Evolutionary conservation across 2,113 vertebrate genomes (phyloP).

Genomic region (Mormyrus lacerda): DNA sequence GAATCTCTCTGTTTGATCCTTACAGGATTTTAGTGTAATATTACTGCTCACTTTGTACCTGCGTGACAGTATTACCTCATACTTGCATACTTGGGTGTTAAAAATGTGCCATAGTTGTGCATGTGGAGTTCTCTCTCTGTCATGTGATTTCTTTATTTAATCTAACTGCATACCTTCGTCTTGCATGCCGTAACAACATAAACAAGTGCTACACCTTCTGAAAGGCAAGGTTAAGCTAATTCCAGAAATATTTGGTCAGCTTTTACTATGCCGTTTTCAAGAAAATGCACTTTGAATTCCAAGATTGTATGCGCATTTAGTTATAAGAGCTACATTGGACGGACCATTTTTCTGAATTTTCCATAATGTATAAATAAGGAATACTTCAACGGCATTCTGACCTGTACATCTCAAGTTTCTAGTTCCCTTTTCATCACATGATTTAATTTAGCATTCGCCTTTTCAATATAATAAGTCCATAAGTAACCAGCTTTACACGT

Average conservation of each 20-base stretch:
- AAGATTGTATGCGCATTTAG: not conserved
- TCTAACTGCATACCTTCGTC: not conserved
- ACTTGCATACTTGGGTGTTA: not conserved
- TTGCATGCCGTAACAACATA: not conserved
- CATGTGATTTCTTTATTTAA: not conserved
- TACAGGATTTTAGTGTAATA: not conserved
- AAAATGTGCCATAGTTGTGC: not conserved
- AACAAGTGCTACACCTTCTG: not conserved
- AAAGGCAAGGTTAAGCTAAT: not conserved
- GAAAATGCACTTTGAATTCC: not conserved
- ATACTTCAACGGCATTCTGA: not conserved
- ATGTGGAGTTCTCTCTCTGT: not conserved
- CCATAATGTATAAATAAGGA: not conserved
- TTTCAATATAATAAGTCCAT: too few relatives aligned
- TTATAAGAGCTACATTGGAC: not conserved
- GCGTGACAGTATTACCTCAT: not conserved
- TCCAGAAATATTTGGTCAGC: not conserved
- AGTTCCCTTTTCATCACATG: too few relatives aligned
- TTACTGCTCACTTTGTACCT: not conserved
- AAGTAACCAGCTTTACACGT: too few relatives aligned
- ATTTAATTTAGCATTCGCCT: too few relatives aligned
- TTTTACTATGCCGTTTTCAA: not conserved
- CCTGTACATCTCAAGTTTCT: too few relatives aligned
- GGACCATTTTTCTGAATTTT: not conserved
- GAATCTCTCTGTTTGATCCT: not conserved